Percentiles rank a stretch among this genome's conserved stretches.
These are phyloP conservation scores for Sminthurinus signatus DNA, from an alignment of 1,140 invertebrate genomes.

Conservation along the genomic window DNA sequence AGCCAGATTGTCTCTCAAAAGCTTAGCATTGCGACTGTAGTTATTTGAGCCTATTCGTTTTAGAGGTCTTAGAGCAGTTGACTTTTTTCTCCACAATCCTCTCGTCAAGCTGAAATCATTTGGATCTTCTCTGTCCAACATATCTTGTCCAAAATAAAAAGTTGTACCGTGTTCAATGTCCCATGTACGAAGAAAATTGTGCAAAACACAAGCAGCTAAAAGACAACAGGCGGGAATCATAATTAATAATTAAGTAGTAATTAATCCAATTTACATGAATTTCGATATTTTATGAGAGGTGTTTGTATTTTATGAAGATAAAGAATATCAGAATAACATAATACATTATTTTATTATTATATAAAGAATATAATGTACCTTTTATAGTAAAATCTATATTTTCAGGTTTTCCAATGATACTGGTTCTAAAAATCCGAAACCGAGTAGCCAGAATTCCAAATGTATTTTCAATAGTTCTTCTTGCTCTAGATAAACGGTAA, in stretches of 20 bases:
- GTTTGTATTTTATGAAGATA: too few species aligned
- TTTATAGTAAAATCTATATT: conserved; percentile 32
- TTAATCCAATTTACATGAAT: too few species aligned
- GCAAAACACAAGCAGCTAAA: conserved; percentile 15
- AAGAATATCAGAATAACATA: too few species aligned
- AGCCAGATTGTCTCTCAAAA: neutral
- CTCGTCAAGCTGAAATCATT: neutral
- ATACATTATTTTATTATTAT: too few species aligned
- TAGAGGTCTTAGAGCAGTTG: neutral
- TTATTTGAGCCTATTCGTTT: neutral
- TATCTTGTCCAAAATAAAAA: neutral
- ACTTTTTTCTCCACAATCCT: neutral
- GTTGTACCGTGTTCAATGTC: neutral
- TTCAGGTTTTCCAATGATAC: conserved; percentile 14
- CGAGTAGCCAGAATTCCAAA: conserved; percentile 50
- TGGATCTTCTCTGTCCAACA: conserved; percentile 7
- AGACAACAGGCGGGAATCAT: too few species aligned
- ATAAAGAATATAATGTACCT: too few species aligned
- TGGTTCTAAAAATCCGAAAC: conserved; percentile 40
- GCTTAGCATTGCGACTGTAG: neutral
- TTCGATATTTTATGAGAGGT: too few species aligned
- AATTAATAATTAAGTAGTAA: too few species aligned
- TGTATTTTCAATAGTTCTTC: conserved; percentile 49
- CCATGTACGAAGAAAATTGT: conserved; percentile 24
- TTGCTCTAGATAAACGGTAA: conserved; percentile 42